Evolutionary conservation across 1,140 invertebrate species (phyloP).

Genomic region (Myzus persicae): DNA sequence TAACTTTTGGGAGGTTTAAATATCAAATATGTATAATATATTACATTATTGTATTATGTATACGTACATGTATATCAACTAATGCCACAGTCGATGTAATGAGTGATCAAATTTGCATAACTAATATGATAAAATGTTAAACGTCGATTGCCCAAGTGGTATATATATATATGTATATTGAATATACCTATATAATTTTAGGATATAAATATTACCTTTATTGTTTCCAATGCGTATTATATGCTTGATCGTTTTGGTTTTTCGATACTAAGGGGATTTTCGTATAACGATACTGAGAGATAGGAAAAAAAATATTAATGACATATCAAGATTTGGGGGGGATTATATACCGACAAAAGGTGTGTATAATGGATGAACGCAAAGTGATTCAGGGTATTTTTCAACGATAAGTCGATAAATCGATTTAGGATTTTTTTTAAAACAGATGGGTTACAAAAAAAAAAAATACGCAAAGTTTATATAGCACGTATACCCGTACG

Average conservation of each 20-base stretch:
- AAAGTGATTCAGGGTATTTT: slow-evolving; percentile 44
- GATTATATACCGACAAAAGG: slow-evolving; percentile 49
- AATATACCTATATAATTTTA: neutral
- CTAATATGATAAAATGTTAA: slow-evolving; percentile 31
- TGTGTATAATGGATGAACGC: slow-evolving; percentile 37
- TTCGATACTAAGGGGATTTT: neutral
- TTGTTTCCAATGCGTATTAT: neutral
- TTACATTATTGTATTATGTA: neutral
- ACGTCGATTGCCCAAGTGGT: slow-evolving; percentile 13
- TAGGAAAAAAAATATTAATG: slow-evolving; percentile 19
- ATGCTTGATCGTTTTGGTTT: neutral
- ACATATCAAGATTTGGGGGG: slow-evolving; percentile 28
- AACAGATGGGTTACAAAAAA: neutral
- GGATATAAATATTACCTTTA: neutral
- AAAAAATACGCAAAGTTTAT: neutral
- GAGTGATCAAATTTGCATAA: slow-evolving; percentile 55
- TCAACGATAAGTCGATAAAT: slow-evolving; percentile 51
- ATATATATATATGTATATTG: neutral
- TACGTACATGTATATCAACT: neutral
- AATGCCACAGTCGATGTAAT: neutral
- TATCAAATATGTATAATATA: slow-evolving; percentile 26
- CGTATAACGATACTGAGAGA: neutral
- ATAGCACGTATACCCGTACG: neutral
- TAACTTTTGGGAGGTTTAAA: slow-evolving; percentile 43
- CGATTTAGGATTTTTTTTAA: slow-evolving; percentile 23